Evolutionary conservation across 2,113 vertebrate genomes (phyloP).

Genomic region (Cisticola juncidis): DNA sequence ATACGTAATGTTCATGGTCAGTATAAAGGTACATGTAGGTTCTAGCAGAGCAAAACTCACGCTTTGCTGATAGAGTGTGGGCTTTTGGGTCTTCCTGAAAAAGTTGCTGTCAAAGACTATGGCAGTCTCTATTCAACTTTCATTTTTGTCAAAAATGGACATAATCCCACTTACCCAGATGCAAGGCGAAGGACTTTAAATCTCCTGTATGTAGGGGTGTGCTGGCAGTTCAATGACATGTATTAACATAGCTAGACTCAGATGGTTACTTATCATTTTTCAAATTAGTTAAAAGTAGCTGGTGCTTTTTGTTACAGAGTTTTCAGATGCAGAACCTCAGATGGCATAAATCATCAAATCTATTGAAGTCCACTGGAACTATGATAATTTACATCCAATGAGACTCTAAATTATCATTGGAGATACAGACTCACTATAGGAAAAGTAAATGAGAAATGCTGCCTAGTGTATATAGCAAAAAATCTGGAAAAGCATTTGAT

Average conservation of each 20-base stretch:
- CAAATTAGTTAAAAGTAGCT: background rate
- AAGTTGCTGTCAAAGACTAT: background rate
- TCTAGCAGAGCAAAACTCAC: background rate
- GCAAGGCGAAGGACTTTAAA: background rate
- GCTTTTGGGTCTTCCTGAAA: background rate
- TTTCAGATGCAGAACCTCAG: conserved; percentile 2
- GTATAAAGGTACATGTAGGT: background rate
- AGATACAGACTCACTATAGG: background rate
- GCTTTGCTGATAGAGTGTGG: background rate
- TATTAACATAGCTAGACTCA: background rate
- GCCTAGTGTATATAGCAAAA: background rate
- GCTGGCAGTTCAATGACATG: background rate
- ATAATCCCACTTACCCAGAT: background rate
- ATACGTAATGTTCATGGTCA: background rate
- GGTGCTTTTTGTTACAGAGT: background rate
- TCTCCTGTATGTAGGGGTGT: background rate
- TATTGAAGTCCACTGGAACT: background rate
- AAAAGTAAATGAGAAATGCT: background rate
- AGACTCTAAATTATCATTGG: background rate
- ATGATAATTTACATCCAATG: conserved; percentile 9
- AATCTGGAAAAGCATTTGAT: conserved; percentile 9
- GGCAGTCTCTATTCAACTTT: background rate
- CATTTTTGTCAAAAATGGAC: background rate
- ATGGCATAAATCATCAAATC: conserved; percentile 8
- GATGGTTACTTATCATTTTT: background rate